Conservation (phyloP, 2,797 vertebrate genomes). For the Diplodus sargus region DNA sequence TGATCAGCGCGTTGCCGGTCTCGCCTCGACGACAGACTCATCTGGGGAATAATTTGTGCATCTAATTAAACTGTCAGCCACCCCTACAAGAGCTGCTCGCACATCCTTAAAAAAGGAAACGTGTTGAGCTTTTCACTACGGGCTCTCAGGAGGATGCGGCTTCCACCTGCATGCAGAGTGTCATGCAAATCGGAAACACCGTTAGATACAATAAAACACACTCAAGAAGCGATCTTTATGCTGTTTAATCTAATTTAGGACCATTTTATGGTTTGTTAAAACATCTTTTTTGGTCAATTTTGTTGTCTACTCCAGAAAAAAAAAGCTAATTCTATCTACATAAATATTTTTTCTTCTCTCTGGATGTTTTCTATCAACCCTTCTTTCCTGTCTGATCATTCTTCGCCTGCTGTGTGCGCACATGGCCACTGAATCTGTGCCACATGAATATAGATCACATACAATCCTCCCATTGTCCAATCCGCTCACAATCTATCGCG, state of each 20-base stretch:
- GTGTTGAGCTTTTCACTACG: conserved; percentile 17
- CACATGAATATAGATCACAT: conserved; percentile 81
- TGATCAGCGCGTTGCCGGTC: conserved; percentile 12
- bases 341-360: no score
- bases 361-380: conserved; percentile 19
- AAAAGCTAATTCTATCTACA: no score
- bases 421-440: conserved; percentile 72
- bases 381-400: conserved; percentile 53
- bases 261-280: conserved; percentile 7
- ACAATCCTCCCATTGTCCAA: conserved; percentile 80
- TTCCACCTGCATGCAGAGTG: conserved; percentile 39
- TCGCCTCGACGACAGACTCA: conserved; percentile 17
- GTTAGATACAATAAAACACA: not conserved
- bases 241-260: not conserved
- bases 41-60: conserved; percentile 61
- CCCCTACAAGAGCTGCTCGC: conserved; percentile 29
- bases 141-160: conserved; percentile 30
- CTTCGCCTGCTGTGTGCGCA: conserved; percentile 60
- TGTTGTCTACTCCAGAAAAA: no score
- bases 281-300: not conserved
- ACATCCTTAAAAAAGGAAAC: not conserved
- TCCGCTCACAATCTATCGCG: conserved; percentile 63
- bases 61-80: conserved; percentile 55
- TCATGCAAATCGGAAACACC: conserved; percentile 22
- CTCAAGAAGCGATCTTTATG: not conserved